Evolutionary conservation across 2,888 invertebrate species (phyloP).

Genomic region (Caenorhabditis sp.): DNA sequence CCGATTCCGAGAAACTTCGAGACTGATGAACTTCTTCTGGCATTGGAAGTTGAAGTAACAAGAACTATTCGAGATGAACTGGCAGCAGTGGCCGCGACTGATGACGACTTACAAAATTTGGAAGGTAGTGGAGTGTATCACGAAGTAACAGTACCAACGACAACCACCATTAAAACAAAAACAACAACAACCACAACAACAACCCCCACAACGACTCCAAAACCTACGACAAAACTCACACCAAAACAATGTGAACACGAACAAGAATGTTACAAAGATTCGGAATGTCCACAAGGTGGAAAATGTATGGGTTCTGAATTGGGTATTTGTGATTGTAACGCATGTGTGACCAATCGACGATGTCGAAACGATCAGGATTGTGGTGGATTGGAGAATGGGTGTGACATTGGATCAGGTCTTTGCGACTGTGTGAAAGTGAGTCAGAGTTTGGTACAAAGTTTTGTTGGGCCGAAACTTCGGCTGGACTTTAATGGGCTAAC

Average conservation of each 20-base stretch:
- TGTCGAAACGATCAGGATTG: slow-evolving; percentile 28
- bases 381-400: slow-evolving; percentile 29
- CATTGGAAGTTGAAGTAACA: slow-evolving; percentile 26
- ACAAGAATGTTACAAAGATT: slow-evolving; percentile 20
- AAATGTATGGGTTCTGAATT: slow-evolving; percentile 32
- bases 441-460: too few relatives aligned
- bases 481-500: too few relatives aligned
- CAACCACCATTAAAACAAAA: slow-evolving; percentile 14
- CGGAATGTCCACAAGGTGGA: slow-evolving; percentile 23
- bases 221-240: slow-evolving; percentile 7
- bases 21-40: not conserved
- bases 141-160: not conserved
- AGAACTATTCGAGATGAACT: slow-evolving; percentile 20
- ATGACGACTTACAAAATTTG: slow-evolving; percentile 29
- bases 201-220: slow-evolving; percentile 4
- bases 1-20: slow-evolving; percentile 1
- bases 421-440: slow-evolving; percentile 28
- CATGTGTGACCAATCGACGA: slow-evolving; percentile 19
- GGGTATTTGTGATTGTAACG: slow-evolving; percentile 34
- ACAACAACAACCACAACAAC: slow-evolving; percentile 21
- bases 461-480: too few relatives aligned
- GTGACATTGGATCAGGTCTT: slow-evolving; percentile 10
- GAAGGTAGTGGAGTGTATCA: slow-evolving; percentile 17
- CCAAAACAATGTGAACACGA: slow-evolving; percentile 7
- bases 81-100: slow-evolving; percentile 9